Conservation (phyloP, 2,888 invertebrate genomes). For the Pachliopta kotzebuea region DNA sequence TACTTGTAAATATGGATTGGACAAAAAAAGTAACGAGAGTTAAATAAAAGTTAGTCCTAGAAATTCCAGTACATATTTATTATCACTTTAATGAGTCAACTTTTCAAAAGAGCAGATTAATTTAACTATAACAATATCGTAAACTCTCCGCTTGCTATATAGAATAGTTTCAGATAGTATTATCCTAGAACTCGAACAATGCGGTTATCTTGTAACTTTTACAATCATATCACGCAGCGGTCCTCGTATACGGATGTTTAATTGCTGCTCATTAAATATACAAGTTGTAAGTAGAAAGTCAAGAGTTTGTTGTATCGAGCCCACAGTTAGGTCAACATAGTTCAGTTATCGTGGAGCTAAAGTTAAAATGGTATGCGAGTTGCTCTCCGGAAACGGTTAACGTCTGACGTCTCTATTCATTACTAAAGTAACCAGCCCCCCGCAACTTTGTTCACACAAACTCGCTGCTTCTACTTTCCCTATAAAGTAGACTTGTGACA, state of each 20-base stretch:
- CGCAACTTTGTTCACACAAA: slow-evolving; percentile 71
- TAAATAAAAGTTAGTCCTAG: slow-evolving; percentile 47
- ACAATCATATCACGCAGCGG: slow-evolving; percentile 32
- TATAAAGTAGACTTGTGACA: slow-evolving; percentile 78
- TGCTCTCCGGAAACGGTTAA: slow-evolving; percentile 66
- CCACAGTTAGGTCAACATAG: slow-evolving; percentile 52
- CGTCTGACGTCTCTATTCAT: slow-evolving; percentile 75
- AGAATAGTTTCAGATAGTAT: slow-evolving; percentile 24
- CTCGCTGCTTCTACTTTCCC: slow-evolving; percentile 70
- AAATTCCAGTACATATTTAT: slow-evolving; percentile 54
- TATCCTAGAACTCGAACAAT: slow-evolving; percentile 50
- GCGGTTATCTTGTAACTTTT: slow-evolving; percentile 49
- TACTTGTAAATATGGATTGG: background rate
- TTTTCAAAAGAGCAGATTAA: slow-evolving; percentile 61
- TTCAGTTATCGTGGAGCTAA: slow-evolving; percentile 47
- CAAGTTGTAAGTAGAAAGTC: slow-evolving; percentile 40
- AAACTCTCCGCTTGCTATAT: slow-evolving; percentile 47
- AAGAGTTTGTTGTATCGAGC: slow-evolving; percentile 45
- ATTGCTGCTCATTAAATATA: slow-evolving; percentile 42
- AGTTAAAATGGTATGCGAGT: slow-evolving; percentile 66
- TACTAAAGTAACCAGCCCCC: slow-evolving; percentile 67
- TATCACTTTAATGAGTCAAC: slow-evolving; percentile 59
- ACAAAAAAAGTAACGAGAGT: background rate
- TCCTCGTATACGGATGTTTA: slow-evolving; percentile 34
- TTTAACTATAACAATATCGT: slow-evolving; percentile 60